Base-by-base conservation (phyloP, 2,888 invertebrate species). In the Acronicta aceris region DNA sequence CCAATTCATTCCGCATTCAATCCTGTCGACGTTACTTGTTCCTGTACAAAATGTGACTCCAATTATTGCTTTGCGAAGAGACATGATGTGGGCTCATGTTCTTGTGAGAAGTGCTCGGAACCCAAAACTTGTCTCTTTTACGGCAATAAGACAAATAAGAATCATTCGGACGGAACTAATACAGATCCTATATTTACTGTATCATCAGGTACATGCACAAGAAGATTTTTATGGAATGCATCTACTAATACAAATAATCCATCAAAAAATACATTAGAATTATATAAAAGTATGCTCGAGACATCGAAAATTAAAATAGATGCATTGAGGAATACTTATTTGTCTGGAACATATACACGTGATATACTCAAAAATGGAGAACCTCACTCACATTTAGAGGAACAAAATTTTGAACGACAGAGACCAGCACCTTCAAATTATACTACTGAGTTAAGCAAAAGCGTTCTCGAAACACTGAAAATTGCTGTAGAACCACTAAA, bases 11-110 rank as follows among this genome's bases (percentile, higher is more conserved):
- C 56, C 10, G 10, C 17, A 13, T 52, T 25, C 21, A 59, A 49
- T 5, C 6, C 55, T 9, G n/a, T 73, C 2, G 62, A 66, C 5
- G 77, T 76, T 0, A 51, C 62, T 40, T 89, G 89, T 56, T 89
- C 91, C 0, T 90, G 91, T 57, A 53, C 69, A 6, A 59, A 81
- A 15, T 90, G 89, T 43, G 82, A 88, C 46, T 82, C 85, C 1
- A 17, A 69, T 9, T 50, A 48, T 16, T 89, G 87, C 58, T 84
- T 83, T 49, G 58, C 65, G 6, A 79, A 79, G 58, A 80, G 81
- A 70, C 66, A 71, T 15, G 56, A 59, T n/a, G 65, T 43, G 25
- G 38, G 27, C 5, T 46, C 55, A 8, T 82, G 79, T 45, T 48
- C 67, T n/a, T 81, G 76, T 48, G 59, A 52, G 21, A 36, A 61